These are phyloP conservation scores for Cryptocephalus primarius DNA, from an alignment of 2,888 invertebrate genomes.

Conservation along the genomic window DNA sequence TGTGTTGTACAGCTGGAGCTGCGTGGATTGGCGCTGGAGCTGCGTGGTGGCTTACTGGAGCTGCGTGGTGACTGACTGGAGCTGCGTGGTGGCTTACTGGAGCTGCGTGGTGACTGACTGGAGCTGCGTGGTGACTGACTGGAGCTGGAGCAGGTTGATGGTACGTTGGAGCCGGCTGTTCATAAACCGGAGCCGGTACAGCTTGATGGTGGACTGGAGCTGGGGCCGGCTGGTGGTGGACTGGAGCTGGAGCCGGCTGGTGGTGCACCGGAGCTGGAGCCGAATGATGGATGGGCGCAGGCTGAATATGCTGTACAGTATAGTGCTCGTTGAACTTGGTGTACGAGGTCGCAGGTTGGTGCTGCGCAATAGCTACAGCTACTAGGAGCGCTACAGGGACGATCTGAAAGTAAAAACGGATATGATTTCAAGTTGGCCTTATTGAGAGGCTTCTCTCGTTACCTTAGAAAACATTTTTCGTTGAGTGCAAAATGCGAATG, in stretches of 20 bases:
- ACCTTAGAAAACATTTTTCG: conserved; percentile 7
- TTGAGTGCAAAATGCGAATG: not conserved
- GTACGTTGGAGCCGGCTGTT: not conserved
- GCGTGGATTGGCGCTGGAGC: not conserved
- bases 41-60: no score
- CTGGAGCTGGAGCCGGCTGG: no score
- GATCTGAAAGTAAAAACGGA: conserved; percentile 5
- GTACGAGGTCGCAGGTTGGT: conserved; percentile 17
- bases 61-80: not conserved
- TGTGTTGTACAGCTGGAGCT: not conserved
- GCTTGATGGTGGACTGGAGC: conserved; percentile 1
- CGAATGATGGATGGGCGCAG: conserved; percentile 5
- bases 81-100: conserved; percentile 1
- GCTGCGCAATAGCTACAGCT: conserved; percentile 10
- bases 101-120: conserved; percentile 5
- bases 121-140: no score
- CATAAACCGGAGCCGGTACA: no score
- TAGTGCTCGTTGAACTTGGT: conserved; percentile 17
- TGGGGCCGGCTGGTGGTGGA: conserved; percentile 4
- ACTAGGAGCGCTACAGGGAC: conserved; percentile 6
- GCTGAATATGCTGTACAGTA: conserved; percentile 13
- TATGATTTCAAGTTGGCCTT: not conserved
- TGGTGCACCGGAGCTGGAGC: no score
- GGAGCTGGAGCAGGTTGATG: not conserved
- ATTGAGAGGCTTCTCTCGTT: conserved; percentile 1